Conservation (phyloP, 2,888 invertebrate species). For the Orthosia incerta region DNA sequence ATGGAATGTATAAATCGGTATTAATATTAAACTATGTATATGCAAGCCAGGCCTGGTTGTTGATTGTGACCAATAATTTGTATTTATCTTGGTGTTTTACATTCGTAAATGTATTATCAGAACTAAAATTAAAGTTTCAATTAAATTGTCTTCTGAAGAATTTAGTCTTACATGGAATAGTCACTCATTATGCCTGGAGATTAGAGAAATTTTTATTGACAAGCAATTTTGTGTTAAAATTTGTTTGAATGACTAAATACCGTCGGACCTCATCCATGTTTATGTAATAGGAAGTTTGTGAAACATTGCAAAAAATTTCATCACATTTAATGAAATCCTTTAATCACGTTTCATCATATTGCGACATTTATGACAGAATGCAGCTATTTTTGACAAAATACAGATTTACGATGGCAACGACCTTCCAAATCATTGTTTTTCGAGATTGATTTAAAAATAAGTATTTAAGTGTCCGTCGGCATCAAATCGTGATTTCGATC, state of each 20-base stretch:
- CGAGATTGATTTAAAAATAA: slow-evolving; percentile 46
- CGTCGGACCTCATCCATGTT: background rate
- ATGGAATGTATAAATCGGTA: background rate
- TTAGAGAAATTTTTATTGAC: background rate
- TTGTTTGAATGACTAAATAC: background rate
- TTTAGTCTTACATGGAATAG: too few relatives aligned
- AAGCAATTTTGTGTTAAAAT: background rate
- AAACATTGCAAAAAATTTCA: background rate
- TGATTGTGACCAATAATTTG: too few relatives aligned
- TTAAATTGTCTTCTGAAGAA: background rate
- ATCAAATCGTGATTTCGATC: slow-evolving; percentile 79
- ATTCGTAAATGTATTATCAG: background rate
- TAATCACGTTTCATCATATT: background rate
- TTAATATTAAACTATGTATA: background rate
- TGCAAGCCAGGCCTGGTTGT: background rate
- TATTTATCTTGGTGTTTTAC: too few relatives aligned
- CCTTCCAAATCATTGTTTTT: slow-evolving; percentile 61
- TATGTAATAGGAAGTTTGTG: background rate
- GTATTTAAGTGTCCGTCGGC: slow-evolving; percentile 51
- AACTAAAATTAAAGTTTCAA: background rate
- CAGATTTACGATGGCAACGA: slow-evolving; percentile 73
- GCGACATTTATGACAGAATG: background rate
- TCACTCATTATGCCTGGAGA: background rate
- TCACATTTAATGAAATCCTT: background rate
- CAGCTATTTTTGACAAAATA: slow-evolving; percentile 16